phyloP scores from a whole-genome alignment of 2,888 invertebrate genomes.

The Herminia tarsipennalis region DNA sequence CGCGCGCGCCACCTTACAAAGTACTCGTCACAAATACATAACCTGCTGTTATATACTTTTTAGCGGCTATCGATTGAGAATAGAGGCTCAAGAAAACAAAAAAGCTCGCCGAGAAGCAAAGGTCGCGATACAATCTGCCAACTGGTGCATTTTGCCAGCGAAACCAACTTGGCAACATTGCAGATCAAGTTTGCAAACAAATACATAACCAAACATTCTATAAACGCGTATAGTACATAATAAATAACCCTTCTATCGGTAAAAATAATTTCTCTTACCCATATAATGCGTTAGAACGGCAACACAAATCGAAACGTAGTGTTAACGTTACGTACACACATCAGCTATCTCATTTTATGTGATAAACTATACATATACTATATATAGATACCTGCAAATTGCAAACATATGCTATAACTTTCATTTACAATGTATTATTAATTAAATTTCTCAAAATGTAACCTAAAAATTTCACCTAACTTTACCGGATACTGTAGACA shows the following conservation, averaged over 20 bases:
- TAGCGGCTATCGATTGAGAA: constrained; percentile 58
- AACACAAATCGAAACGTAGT: constrained; percentile 53
- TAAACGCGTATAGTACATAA: constrained; percentile 47
- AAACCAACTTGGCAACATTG: constrained; percentile 59
- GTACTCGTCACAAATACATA: constrained; percentile 46
- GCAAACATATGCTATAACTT: constrained; percentile 44
- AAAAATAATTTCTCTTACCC: constrained; percentile 50
- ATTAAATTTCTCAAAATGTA: constrained; percentile 56
- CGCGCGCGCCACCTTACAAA: constrained; percentile 38
- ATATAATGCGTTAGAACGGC: constrained; percentile 51
- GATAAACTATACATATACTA: constrained; percentile 32
- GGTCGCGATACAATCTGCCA: constrained; percentile 58
- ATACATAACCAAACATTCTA: constrained; percentile 59
- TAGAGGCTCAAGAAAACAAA: constrained; percentile 41
- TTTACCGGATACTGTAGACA: constrained; percentile 64
- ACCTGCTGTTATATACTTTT: constrained; percentile 40
- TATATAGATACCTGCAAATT: constrained; percentile 32
- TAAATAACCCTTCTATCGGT: constrained; percentile 45
- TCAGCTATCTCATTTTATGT: constrained; percentile 43
- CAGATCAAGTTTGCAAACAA: constrained; percentile 61
- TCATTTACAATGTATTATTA: constrained; percentile 49
- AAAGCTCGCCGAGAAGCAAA: constrained; percentile 54
- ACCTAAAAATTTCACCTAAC: constrained; percentile 63
- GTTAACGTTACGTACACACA: constrained; percentile 49
- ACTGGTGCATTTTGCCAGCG: constrained; percentile 56